Conservation (phyloP, 2,113 vertebrate species). For the Mesocricetus auratus region DNA sequence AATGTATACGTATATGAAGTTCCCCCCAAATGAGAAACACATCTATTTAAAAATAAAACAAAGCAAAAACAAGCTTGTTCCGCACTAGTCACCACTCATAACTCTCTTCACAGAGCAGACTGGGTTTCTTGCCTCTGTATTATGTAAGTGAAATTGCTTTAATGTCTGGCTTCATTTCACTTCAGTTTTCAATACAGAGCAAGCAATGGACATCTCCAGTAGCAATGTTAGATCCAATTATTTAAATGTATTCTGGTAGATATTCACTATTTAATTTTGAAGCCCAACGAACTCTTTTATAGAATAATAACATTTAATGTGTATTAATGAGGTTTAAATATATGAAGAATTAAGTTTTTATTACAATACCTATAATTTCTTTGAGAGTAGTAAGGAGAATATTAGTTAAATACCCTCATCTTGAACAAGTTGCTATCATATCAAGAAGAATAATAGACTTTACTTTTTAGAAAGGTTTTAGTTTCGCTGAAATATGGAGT, state of each 20-base stretch:
- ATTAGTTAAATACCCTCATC: slow-evolving; percentile 41
- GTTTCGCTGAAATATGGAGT: background rate
- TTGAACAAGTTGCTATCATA: background rate
- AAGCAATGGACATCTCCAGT: slow-evolving; percentile 16
- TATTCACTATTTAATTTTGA: slow-evolving; percentile 70
- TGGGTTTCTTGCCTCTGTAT: background rate
- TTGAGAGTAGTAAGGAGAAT: slow-evolving; percentile 61
- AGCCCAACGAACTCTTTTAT: slow-evolving; percentile 51
- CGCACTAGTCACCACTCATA: background rate
- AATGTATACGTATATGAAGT: background rate
- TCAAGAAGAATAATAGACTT: slow-evolving; percentile 9
- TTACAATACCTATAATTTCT: slow-evolving; percentile 22
- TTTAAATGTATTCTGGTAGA: slow-evolving; percentile 67
- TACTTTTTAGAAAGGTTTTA: slow-evolving; percentile 26
- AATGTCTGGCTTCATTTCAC: slow-evolving; percentile 57
- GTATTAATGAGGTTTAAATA: slow-evolving; percentile 70
- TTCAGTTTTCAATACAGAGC: slow-evolving; percentile 48
- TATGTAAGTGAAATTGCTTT: slow-evolving; percentile 38
- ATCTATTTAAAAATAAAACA: background rate
- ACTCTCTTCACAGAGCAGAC: background rate
- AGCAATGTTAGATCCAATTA: slow-evolving; percentile 62
- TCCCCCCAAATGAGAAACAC: background rate
- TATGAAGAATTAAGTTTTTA: slow-evolving; percentile 62
- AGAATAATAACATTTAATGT: slow-evolving; percentile 63
- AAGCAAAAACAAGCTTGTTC: background rate